These are phyloP conservation scores for Drosophila nikananu DNA, from an alignment of 1,140 invertebrate species.

Conservation along the genomic window DNA sequence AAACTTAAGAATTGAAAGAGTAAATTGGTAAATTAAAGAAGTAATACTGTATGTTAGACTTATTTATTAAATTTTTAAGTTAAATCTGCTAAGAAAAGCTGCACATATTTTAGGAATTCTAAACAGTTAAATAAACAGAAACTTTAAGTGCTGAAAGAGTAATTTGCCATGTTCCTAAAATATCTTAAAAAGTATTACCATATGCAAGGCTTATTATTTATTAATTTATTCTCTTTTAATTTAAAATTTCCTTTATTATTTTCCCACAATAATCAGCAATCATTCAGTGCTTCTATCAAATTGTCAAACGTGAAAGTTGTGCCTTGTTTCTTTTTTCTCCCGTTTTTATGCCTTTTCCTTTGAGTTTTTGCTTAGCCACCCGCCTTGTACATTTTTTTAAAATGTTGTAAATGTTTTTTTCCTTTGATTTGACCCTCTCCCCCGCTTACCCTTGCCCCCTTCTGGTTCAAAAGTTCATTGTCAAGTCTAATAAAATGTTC, in stretches of 20 bases:
- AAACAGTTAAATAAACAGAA: too few relatives aligned
- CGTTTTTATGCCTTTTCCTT: constrained; percentile 19
- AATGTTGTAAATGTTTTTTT: constrained; percentile 38
- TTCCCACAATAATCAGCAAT: constrained; percentile 21
- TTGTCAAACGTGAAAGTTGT: constrained; percentile 67
- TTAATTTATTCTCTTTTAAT: background rate
- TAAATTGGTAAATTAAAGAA: background rate
- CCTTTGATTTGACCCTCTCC: constrained; percentile 11
- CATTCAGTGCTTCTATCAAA: constrained; percentile 27
- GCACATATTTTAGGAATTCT: too few relatives aligned
- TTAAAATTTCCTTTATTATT: background rate
- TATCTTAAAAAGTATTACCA: background rate
- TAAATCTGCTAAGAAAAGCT: too few relatives aligned
- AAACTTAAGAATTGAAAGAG: too few relatives aligned
- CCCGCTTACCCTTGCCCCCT: background rate
- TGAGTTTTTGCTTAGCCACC: constrained; percentile 27
- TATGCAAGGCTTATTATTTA: background rate
- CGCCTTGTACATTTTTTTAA: constrained; percentile 20
- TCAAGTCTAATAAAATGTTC: constrained; percentile 83
- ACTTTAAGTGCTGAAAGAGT: background rate
- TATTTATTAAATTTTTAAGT: background rate
- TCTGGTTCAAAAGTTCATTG: constrained; percentile 77
- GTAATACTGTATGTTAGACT: background rate
- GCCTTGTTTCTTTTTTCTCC: constrained; percentile 12
- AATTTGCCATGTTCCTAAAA: too few relatives aligned